Evolutionary conservation across 1,140 invertebrate species (phyloP).

Genomic region (Caenorhabditis briggsae): DNA sequence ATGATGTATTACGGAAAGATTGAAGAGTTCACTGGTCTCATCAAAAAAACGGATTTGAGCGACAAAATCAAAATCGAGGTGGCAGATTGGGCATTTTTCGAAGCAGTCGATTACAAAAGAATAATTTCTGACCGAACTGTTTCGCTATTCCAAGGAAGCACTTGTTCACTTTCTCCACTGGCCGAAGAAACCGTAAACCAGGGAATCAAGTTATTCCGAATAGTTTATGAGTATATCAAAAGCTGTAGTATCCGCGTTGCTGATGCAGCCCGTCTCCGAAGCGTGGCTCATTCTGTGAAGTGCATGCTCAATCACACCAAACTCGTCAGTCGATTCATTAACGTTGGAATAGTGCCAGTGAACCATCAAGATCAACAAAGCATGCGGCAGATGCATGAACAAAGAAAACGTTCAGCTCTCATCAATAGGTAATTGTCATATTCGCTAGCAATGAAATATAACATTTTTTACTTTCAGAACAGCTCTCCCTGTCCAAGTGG

Average conservation of each 20-base stretch:
- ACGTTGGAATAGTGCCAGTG: not conserved
- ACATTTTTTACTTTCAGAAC: not conserved
- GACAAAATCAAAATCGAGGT: not conserved
- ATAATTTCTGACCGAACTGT: no score
- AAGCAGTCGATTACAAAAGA: no score
- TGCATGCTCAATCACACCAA: constrained; percentile 4
- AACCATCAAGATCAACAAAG: not conserved
- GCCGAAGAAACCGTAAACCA: no score
- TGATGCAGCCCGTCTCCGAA: not conserved
- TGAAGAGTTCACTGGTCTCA: not conserved
- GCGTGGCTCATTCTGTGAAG: not conserved
- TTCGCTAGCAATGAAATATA: no score
- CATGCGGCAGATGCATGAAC: not conserved
- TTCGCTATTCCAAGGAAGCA: no score
- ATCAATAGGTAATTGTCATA: not conserved
- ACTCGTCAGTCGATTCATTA: not conserved
- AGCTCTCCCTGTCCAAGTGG: not conserved
- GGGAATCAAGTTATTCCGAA: no score
- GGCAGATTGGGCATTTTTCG: not conserved
- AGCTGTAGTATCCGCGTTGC: not conserved
- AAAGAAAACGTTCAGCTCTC: not conserved
- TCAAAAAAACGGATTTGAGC: not conserved
- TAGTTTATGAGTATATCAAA: not conserved
- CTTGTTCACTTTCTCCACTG: no score
- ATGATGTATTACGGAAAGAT: constrained; percentile 6